Conservation (phyloP, 2,888 invertebrate genomes). For the Mellilla xanthometata region DNA sequence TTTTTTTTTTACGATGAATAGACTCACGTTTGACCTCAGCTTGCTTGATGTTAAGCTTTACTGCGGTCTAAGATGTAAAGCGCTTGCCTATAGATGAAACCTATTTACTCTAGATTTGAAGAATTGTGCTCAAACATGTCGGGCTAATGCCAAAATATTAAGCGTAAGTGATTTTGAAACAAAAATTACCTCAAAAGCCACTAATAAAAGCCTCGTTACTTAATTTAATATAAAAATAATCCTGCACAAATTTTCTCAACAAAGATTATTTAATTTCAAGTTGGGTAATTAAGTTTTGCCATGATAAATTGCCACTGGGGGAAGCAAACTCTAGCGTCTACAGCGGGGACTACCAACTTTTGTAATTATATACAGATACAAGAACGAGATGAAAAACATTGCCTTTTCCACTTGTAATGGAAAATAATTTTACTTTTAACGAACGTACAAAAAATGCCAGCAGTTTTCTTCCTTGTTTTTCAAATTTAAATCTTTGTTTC, state of each 20-base stretch:
- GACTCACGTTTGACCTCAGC: too few relatives aligned
- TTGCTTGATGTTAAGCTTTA: too few relatives aligned
- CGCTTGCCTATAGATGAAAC: too few relatives aligned
- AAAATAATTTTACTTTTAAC: neutral
- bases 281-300: slow-evolving; percentile 6
- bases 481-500: too few relatives aligned
- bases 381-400: neutral
- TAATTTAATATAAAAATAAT: neutral
- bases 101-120: too few relatives aligned
- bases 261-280: slow-evolving; percentile 3
- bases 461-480: too few relatives aligned
- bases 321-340: neutral
- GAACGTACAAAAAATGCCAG: too few relatives aligned
- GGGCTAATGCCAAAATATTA: too few relatives aligned
- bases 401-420: neutral
- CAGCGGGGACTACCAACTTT: neutral
- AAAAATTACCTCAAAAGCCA: neutral
- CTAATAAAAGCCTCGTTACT: neutral
- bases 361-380: neutral
- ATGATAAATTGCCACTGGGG: slow-evolving; percentile 6
- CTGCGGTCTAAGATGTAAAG: too few relatives aligned
- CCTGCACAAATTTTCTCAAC: neutral
- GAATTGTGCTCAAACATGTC: too few relatives aligned
- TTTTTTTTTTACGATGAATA: too few relatives aligned
- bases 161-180: neutral